Evolutionary conservation across 2,113 vertebrate genomes (phyloP), one percentile per base, ranked within the genome.

Genomic region (Cettia cetti): DNA sequence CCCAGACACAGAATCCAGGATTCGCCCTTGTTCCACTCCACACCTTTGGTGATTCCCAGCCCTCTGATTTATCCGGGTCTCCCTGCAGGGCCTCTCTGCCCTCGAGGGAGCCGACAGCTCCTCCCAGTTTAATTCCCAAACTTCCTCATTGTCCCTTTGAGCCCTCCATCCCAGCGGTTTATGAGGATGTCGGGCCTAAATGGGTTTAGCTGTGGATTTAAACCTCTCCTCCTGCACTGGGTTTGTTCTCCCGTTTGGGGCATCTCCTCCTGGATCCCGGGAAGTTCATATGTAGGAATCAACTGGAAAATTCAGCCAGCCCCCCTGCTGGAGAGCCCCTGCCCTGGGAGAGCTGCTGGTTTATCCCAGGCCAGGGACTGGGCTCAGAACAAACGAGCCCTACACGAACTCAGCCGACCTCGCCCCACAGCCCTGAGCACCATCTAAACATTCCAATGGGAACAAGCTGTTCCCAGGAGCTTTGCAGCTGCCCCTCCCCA

Each of bases 41-140:
- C 19, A 10, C 35, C n/a, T 37, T 17, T 18, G 30, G n/a, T 23
- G 13, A 54, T 40, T 70, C 23, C 28, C 74, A 63, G 7, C 16
- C 20, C 56, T 53, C 40, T 40, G 49, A 4, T 63, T 47, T 30
- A 45, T 47, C 49, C 26, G 17, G 40, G 4, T 40, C 10, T 40
- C 28, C 19, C 20, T 68, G 44, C 44, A 60, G 45, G 26, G 27
- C 37, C 45, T 33, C 17, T 61, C 33, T 49, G 24, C n/a, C 30
- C 16, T 35, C 1, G 0, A 31, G 30, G 30, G 24, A 71, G 11
- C 13, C 1, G 1, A 21, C 16, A 63, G 24, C 21, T 31, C 49
- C 57, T 63, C 57, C 75, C 47, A 45, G 1, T 28, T 80, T 35
- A 42, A 63, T 40, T 71, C 31, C 50, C 57, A 35, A 42, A 42